A percentile compares a stretch with the other conserved stretches of the same genome.
phyloP scores from a whole-genome alignment of 2,797 vertebrate species.

The Glossophaga mutica region DNA sequence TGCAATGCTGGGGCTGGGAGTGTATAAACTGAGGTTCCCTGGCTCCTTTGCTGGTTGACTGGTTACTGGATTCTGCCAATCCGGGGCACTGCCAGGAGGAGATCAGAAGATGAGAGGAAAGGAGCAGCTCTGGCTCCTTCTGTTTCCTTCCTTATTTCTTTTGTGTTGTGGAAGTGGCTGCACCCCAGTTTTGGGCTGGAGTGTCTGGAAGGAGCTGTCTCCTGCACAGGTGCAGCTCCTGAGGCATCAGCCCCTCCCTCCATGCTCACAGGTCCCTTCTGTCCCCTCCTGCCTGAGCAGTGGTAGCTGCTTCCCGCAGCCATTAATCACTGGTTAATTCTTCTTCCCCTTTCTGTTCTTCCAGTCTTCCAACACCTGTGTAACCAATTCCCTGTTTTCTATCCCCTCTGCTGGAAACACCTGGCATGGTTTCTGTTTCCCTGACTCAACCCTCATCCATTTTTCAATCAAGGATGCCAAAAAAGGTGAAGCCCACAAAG shows the following conservation, averaged over 20 bases:
- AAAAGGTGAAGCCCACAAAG: conserved; percentile 15
- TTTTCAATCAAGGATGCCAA: conserved; percentile 19
- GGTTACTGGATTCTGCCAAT: background rate
- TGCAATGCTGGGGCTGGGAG: background rate
- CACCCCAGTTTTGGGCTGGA: background rate
- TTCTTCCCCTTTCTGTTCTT: conserved; percentile 26
- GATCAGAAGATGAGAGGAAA: background rate
- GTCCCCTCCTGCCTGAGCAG: background rate
- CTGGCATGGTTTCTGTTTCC: conserved; percentile 40
- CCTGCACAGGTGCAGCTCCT: background rate
- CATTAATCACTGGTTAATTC: background rate
- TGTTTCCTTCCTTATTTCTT: background rate
- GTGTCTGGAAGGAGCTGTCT: background rate
- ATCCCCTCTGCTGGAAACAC: conserved; percentile 33
- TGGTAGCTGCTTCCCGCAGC: background rate
- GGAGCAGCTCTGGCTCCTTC: background rate
- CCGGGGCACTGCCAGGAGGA: background rate
- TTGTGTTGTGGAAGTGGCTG: background rate
- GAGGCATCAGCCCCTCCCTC: background rate
- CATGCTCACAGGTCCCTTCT: background rate
- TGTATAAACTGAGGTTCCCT: background rate
- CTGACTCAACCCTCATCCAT: conserved; percentile 35
- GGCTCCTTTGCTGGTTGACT: background rate
- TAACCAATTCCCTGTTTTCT: conserved; percentile 4
- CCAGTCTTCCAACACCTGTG: conserved; percentile 29